Base-by-base conservation (phyloP, 2,888 invertebrate genomes). In the Temnothorax rugatulus region DNA sequence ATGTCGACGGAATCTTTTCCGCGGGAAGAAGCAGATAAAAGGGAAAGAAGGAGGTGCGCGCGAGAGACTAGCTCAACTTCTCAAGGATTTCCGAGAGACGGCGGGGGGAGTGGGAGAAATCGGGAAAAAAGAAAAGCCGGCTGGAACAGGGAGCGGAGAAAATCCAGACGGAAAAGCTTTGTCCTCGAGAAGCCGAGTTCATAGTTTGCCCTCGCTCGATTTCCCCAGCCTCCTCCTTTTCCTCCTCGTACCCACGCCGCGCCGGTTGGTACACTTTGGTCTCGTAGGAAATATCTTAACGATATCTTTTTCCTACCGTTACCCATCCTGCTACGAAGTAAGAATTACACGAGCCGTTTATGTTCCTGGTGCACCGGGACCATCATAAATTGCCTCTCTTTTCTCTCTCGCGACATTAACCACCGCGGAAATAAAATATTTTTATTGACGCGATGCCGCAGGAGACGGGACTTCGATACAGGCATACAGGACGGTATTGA, bases 151-250 rank as follows among this genome's bases (percentile, higher is more conserved):
- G 84, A 82, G 69, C 59, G 75, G 64, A 83, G 84, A 71, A 76
- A 83, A 89, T 87, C 79, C 86, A 84, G 89, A 89, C 89, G 87
- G 89, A 88, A 84, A 86, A 86, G 90, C 91, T 91, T 91, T 91
- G 92, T 92, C 91, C 91, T 90, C 89, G 88, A 85, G 89, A 88
- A 90, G 86, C 88, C 71, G 74, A 84, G 87, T 90, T 90, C 91
- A 88, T 90, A 91, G 91, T 91, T 91, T 92, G 88, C 89, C 87
- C 87, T 91, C 89, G 90, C 91, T 91, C 91, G 91, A 91, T 90
- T 90, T 90, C 86, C 87, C 77, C 86, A 71, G 79, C 52, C 79
- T 63, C 71, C 57, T 3, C n/a, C 66, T 25, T 59, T 38, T 52
- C 18, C 8, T 4, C 38, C 71, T 54, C 38, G 13, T 18, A 15